phyloP scores from a whole-genome alignment of 2,797 vertebrate species.

The Cryptoprocta ferox region DNA sequence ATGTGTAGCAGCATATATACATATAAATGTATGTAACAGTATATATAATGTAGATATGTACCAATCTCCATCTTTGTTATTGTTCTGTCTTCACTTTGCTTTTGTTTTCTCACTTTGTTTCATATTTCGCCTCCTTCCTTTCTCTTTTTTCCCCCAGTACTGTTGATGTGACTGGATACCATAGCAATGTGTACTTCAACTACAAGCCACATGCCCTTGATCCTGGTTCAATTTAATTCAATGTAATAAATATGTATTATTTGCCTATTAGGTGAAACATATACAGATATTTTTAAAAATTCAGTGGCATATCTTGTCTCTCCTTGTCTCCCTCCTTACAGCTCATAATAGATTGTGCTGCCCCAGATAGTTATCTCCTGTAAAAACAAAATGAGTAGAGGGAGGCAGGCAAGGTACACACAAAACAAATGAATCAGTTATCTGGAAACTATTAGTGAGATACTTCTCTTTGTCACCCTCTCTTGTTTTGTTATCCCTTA shows the following conservation, averaged over 20 bases:
- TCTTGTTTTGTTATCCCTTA: neutral
- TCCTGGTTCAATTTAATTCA: constrained; percentile 14
- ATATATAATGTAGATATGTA: neutral
- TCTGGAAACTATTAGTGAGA: neutral
- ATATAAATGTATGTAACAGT: neutral
- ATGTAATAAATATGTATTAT: constrained; percentile 57
- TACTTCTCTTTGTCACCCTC: neutral
- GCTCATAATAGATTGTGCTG: neutral
- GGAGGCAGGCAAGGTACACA: neutral
- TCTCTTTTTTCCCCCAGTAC: neutral
- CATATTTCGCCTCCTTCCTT: neutral
- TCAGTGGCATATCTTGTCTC: neutral
- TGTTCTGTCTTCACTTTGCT: neutral
- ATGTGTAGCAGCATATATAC: too few species aligned
- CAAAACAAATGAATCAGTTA: neutral
- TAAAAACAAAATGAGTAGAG: neutral
- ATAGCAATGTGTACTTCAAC: neutral
- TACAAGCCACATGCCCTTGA: neutral
- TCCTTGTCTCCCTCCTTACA: neutral
- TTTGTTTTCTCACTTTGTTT: constrained; percentile 18
- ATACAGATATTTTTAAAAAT: neutral
- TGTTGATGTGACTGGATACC: neutral
- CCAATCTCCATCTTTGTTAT: neutral
- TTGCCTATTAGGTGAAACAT: neutral
- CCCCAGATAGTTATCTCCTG: neutral